Percentiles rank a stretch among this genome's conserved stretches.
Conservation (phyloP, 2,113 vertebrate genomes). For the Astatoreochromis straeleni region DNA sequence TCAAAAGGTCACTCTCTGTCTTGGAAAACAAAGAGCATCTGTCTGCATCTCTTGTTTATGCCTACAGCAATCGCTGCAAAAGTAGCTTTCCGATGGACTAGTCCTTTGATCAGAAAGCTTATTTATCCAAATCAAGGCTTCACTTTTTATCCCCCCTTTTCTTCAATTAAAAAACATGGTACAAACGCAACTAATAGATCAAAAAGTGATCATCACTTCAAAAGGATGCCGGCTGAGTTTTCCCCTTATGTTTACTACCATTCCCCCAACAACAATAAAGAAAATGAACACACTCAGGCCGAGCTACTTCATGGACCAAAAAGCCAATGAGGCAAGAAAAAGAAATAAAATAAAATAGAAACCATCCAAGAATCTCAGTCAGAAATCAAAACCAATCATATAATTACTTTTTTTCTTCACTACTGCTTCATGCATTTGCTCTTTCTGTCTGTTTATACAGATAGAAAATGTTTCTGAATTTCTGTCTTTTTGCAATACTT, state of each 20-base stretch:
- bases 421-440: background rate
- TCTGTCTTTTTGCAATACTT: background rate
- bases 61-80: background rate
- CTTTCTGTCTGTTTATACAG: background rate
- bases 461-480: background rate
- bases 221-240: background rate
- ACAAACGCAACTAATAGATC: background rate
- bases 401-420: background rate
- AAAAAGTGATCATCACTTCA: background rate
- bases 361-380: background rate
- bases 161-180: background rate
- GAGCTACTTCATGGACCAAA: background rate
- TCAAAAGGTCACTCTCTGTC: constrained; percentile 45
- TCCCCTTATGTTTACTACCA: background rate
- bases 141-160: background rate
- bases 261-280: background rate
- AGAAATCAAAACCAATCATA: background rate
- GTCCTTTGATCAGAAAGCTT: constrained; percentile 31
- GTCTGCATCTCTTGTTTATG: constrained; percentile 23
- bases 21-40: constrained; percentile 46
- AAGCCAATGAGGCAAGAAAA: background rate
- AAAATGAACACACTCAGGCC: background rate
- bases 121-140: background rate
- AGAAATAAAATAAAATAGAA: background rate
- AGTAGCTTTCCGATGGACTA: background rate